Conservation (phyloP, 2,113 vertebrate genomes). For the Axis porcinus region DNA sequence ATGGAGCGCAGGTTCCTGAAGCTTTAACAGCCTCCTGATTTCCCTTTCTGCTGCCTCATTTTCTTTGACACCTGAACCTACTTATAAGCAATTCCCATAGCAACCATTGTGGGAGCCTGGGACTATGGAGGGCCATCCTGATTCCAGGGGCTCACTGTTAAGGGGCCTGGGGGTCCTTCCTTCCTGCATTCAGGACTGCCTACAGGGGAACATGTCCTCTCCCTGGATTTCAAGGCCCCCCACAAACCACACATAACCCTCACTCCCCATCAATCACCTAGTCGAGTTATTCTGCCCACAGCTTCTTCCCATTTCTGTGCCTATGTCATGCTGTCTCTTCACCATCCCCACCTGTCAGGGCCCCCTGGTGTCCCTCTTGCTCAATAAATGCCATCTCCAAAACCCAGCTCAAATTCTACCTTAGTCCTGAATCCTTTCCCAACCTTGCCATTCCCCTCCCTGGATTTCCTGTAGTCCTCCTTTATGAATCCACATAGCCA, state of each 20-base stretch:
- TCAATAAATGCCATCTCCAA: background rate
- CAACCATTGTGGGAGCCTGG: background rate
- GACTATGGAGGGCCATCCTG: background rate
- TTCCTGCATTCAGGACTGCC: background rate
- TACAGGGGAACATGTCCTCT: background rate
- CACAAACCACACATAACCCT: background rate
- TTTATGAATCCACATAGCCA: background rate
- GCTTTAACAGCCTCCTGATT: background rate
- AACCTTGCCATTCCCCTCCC: background rate
- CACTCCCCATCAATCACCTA: background rate
- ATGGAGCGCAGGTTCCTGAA: background rate
- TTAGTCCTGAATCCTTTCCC: conserved; percentile 4
- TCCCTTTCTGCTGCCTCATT: conserved; percentile 22
- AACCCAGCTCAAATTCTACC: background rate
- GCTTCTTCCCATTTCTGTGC: background rate
- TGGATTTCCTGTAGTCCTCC: background rate
- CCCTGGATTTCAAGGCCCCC: background rate
- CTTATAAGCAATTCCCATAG: conserved; percentile 29
- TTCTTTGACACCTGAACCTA: conserved; percentile 45
- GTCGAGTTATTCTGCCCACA: background rate
- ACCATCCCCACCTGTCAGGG: background rate
- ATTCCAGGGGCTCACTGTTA: background rate
- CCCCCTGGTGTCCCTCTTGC: background rate
- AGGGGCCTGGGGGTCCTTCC: background rate
- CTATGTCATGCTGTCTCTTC: background rate